Evolutionary conservation across 2,888 invertebrate genomes (phyloP), one percentile per base, ranked within the genome.

Genomic region (Parnassius glacialis): DNA sequence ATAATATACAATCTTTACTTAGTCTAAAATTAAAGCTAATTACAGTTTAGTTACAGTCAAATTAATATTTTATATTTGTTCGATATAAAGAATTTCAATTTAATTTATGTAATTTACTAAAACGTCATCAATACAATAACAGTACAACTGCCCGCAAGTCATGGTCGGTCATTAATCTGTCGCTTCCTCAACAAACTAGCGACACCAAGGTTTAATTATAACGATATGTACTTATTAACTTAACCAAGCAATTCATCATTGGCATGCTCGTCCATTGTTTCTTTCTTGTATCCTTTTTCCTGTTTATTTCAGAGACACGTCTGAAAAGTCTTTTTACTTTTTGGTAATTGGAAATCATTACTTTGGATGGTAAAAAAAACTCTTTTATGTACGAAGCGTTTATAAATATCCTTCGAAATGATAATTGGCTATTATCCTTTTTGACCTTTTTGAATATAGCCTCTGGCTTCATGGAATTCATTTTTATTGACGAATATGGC

Each of bases 281-380:
- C 13, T 25, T 13, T 43, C 54, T 41, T 34, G 47, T 25, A 50
- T 54, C 48, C 48, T 43, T 53, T 54, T 54, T 60, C 59, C 59
- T 50, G 54, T 50, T 54, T 60, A 20, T 48, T 16, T 48, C 53
- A 13, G 11, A 54, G 53, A 52, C 1, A 10, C 16, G 10, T 13
- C 9, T n/a, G 13, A 13, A 48, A 12, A 9, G 1, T 34, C 34
- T 34, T 34, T 34, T 34, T 34, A 34, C 34, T 34, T 34, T 25
- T 25, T 34, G 34, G 3, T 34, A 34, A 34, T 34, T 34, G 34
- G 34, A 34, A 34, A 34, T 34, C 34, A 34, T 34, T 34, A 7
- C 34, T 34, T 34, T 5, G 34, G 34, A 5, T 34, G 3, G 7
- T 7, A 34, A 7, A 25, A 25, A 34, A 34, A 7, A 34, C 34